Evolutionary conservation across 2,888 invertebrate genomes (phyloP).

Genomic region (Vannuccia rotundouncinata): DNA sequence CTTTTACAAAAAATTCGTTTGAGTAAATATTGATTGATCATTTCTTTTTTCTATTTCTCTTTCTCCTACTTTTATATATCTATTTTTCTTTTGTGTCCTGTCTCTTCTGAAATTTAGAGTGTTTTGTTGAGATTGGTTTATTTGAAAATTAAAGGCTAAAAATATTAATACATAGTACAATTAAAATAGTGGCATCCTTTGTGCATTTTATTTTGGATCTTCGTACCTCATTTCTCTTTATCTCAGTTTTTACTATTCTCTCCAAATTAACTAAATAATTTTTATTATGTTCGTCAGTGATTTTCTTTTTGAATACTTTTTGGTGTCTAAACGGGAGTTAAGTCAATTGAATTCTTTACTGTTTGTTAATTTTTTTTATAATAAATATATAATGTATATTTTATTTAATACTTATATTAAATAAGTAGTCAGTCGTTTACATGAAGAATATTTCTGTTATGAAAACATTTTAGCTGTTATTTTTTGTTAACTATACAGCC

Average conservation of each 20-base stretch:
- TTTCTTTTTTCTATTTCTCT: conserved; percentile 20
- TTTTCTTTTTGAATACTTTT: neutral
- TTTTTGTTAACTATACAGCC: too few species aligned
- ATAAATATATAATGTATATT: too few species aligned
- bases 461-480: too few species aligned
- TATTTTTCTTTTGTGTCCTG: neutral
- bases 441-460: too few species aligned
- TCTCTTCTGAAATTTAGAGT: neutral
- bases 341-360: too few species aligned
- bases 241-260: neutral
- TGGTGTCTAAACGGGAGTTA: too few species aligned
- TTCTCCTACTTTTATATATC: conserved; percentile 15
- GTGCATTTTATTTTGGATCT: neutral
- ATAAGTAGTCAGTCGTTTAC: too few species aligned
- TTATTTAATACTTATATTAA: too few species aligned
- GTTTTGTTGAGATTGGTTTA: neutral
- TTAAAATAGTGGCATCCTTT: neutral
- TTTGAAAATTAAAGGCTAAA: neutral
- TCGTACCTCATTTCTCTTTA: neutral
- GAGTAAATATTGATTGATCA: neutral
- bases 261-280: neutral
- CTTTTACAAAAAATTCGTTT: neutral
- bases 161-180: neutral
- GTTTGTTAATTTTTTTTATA: too few species aligned
- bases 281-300: neutral